Evolutionary conservation across 2,888 invertebrate species (phyloP), one percentile per base, ranked within the genome.

Genomic region (Tryphoninae sp.): DNA sequence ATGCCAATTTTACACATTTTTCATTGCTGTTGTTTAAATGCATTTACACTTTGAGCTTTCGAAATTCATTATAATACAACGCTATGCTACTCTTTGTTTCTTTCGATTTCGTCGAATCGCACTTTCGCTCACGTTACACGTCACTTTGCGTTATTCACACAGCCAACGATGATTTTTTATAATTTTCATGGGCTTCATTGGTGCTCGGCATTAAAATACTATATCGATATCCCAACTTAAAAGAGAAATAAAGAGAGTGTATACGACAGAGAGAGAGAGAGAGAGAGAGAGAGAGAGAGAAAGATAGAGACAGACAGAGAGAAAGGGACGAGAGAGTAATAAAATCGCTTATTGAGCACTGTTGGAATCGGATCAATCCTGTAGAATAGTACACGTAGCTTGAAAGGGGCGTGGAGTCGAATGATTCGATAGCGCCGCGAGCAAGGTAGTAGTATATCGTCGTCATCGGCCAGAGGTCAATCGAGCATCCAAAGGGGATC

Each of bases 41-140:
- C 76, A 78, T 68, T 82, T 49, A 82, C 68, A 79, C 82, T 64
- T 79, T 76, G 76, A 79, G 76, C 82, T 65, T 82, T 64, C 68
- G 64, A 77, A 67, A 79, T 69, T 53, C 40, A 79, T 79, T 69
- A 82, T 73, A 26, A 79, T 73, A 79, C 79, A 82, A 64, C 26
- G 26, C 61, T 72, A 73, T 11, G 49, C 49, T 77, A 79, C 58
- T 45, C 61, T 65, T 55, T 22, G 40, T 45, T 68, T 72, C 71
- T 22, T 68, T 11, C 61, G 51, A 33, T 23, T 69, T 40, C n/a
- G 9, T 40, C 22, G 51, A 23, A 59, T 45, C 33, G 51, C 22
- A 19, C 59, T 22, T 49, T 23, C 51, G 53, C 61, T 45, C 42
- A 69, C 69, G 58, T 40, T 42, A 55, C 61, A 53, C 16, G 45